phyloP scores from a whole-genome alignment of 2,113 vertebrate genomes.

The Bufo bufo region DNA sequence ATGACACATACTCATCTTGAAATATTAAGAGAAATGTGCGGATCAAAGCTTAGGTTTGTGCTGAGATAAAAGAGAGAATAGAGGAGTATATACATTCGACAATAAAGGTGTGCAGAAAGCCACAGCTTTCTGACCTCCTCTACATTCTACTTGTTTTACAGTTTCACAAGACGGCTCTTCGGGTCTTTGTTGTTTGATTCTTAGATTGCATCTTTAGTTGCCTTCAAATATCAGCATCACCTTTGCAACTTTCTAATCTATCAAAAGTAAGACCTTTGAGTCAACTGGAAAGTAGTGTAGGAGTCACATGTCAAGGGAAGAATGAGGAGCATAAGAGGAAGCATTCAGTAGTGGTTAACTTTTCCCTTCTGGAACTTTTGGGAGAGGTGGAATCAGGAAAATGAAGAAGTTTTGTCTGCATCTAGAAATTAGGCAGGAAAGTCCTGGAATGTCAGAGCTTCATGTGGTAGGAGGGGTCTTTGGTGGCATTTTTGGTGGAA shows the following conservation, averaged over 20 bases:
- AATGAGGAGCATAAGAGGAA: too few relatives aligned
- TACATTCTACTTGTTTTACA: neutral
- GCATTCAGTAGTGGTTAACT: too few relatives aligned
- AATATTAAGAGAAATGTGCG: neutral
- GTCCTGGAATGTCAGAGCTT: too few relatives aligned
- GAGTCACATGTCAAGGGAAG: too few relatives aligned
- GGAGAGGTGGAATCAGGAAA: too few relatives aligned
- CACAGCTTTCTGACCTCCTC: neutral
- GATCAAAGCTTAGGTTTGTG: neutral
- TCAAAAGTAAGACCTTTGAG: too few relatives aligned
- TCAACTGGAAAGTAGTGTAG: too few relatives aligned
- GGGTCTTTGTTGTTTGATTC: neutral
- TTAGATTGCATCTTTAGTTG: neutral
- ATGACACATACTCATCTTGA: neutral
- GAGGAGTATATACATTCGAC: neutral
- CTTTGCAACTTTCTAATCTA: neutral
- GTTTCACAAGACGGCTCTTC: neutral
- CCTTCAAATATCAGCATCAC: neutral
- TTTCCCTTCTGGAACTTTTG: too few relatives aligned
- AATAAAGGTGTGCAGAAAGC: neutral
- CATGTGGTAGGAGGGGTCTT: too few relatives aligned
- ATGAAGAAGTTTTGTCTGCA: too few relatives aligned
- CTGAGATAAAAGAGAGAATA: neutral
- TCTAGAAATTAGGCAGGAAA: too few relatives aligned
- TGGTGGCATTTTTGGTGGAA: too few relatives aligned